phyloP scores from a whole-genome alignment of 37 sponge, comb jelly and placozoan species.

The Hexactinellida sp. region DNA sequence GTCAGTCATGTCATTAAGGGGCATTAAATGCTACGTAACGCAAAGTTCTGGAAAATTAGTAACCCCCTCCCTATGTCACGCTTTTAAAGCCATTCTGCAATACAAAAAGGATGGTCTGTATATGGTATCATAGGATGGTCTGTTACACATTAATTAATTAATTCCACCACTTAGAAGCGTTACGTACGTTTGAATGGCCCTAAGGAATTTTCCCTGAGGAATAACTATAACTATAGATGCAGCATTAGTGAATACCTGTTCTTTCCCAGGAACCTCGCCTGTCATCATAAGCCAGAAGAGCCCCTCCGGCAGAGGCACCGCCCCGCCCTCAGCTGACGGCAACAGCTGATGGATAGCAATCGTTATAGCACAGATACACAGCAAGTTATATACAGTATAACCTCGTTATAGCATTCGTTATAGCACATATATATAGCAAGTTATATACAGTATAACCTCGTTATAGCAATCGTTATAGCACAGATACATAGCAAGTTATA shows the following conservation, averaged over 20 bases:
- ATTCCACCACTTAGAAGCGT: too few relatives aligned
- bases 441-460: too few relatives aligned
- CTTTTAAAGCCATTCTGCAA: too few relatives aligned
- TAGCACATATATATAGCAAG: background rate
- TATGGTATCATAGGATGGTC: too few relatives aligned
- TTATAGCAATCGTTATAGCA: background rate
- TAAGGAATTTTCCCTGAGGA: background rate
- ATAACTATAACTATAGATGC: background rate
- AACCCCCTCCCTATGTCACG: too few relatives aligned
- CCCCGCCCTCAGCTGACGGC: constrained; percentile 78
- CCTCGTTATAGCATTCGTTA: background rate
- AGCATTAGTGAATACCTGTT: constrained; percentile 42
- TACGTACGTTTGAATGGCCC: too few relatives aligned
- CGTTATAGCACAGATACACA: background rate
- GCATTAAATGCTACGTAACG: too few relatives aligned
- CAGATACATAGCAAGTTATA: background rate
- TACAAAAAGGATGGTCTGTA: too few relatives aligned
- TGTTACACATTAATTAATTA: too few relatives aligned
- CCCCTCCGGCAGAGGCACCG: constrained; percentile 92
- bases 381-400: too few relatives aligned
- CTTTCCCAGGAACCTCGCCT: constrained; percentile 73
- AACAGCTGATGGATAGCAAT: constrained; percentile 51
- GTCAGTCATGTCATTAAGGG: too few relatives aligned
- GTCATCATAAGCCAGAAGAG: constrained; percentile 89
- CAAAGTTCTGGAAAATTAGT: too few relatives aligned